These are phyloP conservation scores for Calyptommatus sinebrachiatus DNA, from an alignment of 2,113 vertebrate species.

Conservation along the genomic window DNA sequence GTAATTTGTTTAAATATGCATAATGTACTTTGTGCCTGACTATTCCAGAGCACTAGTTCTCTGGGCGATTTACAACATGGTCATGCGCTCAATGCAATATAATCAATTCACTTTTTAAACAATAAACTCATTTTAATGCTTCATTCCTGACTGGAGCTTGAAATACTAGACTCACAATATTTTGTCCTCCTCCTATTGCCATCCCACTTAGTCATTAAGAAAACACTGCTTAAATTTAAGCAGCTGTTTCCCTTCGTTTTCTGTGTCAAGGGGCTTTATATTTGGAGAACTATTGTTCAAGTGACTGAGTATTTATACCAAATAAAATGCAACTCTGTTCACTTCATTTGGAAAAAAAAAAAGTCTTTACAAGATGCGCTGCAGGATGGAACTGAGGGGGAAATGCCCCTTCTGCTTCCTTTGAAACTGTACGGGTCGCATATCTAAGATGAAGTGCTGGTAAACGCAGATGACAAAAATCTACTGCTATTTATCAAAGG, in stretches of 20 bases:
- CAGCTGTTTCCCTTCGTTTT: not conserved
- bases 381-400: slow-evolving; percentile 5
- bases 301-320: slow-evolving; percentile 20
- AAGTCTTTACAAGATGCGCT: slow-evolving; percentile 5
- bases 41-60: too few species aligned
- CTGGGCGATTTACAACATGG: too few species aligned
- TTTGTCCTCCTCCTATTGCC: not conserved
- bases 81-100: not conserved
- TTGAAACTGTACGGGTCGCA: not conserved
- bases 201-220: not conserved
- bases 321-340: not conserved
- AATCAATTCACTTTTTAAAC: not conserved
- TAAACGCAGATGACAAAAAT: slow-evolving; percentile 31
- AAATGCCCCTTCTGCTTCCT: rapidly evolving
- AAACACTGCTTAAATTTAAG: not conserved
- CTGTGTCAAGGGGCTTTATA: not conserved
- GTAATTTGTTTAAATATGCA: too few species aligned
- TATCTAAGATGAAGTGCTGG: slow-evolving; percentile 10
- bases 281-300: slow-evolving; percentile 35
- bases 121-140: not conserved
- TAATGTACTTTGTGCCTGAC: too few species aligned
- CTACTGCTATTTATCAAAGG: slow-evolving; percentile 16
- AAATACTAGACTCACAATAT: not conserved
- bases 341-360: slow-evolving; percentile 15
- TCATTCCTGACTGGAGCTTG: not conserved